Evolutionary conservation across 2,113 vertebrate genomes (phyloP), one percentile per base, ranked within the genome.

Genomic region (Silurus glanis): DNA sequence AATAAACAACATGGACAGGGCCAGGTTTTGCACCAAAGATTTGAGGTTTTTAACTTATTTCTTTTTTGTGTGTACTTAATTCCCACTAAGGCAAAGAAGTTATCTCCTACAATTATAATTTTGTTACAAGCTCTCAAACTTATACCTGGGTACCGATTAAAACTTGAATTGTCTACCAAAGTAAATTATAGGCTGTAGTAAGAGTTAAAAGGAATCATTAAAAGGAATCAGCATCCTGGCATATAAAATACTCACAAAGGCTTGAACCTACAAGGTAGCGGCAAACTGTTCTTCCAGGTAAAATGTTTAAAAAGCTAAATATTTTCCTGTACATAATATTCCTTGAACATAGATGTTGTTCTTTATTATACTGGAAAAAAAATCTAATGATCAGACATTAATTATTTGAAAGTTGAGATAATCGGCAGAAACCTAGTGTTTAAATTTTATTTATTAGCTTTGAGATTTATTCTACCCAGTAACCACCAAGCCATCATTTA

Each of bases 371-470:
- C 25, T 69, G 25, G 6, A 69, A 37, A 69, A 69, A 37, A 69
- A 37, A 17, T 71, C 45, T 72, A 49, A 74, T 74, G 19, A 49
- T 74, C 47, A 72, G 69, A 49, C 47, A 12, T 49, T 17, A 55
- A 53, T 9, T 71, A 23, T 47, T 23, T 75, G 19, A 75, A 75
- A 56, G 51, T 55, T 25, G n/a, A 58, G 25, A 58, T 37, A 59
- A 9, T 59, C 8, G 59, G 17, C 3, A 23, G 37, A 80, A 61
- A 80, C 56, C 8, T 17, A 23, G 56, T 53, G 51, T 80, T 56
- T 78, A 79, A 79, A 79, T 28, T 76, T 80, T 9, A 80, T 55
- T 80, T 80, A 61, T 80, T 61, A 80, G n/a, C 6, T 25, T 45
- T 59, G 14, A 9, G 28, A 47, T 19, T 21, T 45, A 21, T 78